Conservation (phyloP, 2,888 invertebrate genomes). For the Latheticus oryzae region DNA sequence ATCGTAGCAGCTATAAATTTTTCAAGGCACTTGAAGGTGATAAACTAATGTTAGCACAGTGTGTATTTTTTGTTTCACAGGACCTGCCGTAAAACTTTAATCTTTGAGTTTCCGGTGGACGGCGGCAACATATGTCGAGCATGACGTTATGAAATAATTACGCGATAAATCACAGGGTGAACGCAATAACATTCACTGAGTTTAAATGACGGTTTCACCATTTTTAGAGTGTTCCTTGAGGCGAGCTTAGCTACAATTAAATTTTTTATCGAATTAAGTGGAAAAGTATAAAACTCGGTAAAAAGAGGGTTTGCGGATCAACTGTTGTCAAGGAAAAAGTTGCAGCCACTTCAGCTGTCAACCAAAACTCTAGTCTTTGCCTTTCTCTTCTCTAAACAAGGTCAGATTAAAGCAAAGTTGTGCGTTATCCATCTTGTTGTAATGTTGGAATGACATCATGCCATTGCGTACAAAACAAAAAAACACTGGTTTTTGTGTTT, state of each 20-base stretch:
- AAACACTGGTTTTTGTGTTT: conserved; percentile 35
- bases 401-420: conserved; percentile 50
- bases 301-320: conserved; percentile 42
- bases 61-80: conserved; percentile 40
- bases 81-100: conserved; percentile 48
- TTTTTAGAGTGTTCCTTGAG: conserved; percentile 7
- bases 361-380: conserved; percentile 44
- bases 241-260: conserved; percentile 14
- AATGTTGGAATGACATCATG: conserved; percentile 45
- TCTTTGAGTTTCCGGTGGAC: conserved; percentile 46
- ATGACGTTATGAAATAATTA: conserved; percentile 55
- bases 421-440: conserved; percentile 47
- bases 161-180: conserved; percentile 52
- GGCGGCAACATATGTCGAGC: conserved; percentile 53
- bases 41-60: conserved; percentile 47
- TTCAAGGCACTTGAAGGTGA: conserved; percentile 32
- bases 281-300: conserved; percentile 32
- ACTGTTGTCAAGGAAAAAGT: conserved; percentile 49
- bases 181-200: conserved; percentile 43
- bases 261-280: conserved; percentile 31
- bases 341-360: conserved; percentile 46
- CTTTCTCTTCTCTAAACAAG: conserved; percentile 46
- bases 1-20: conserved; percentile 23
- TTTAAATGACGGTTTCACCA: conserved; percentile 12
- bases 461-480: conserved; percentile 37